phyloP scores from a whole-genome alignment of 2,888 invertebrate species.

The Stegophylla sp. region DNA sequence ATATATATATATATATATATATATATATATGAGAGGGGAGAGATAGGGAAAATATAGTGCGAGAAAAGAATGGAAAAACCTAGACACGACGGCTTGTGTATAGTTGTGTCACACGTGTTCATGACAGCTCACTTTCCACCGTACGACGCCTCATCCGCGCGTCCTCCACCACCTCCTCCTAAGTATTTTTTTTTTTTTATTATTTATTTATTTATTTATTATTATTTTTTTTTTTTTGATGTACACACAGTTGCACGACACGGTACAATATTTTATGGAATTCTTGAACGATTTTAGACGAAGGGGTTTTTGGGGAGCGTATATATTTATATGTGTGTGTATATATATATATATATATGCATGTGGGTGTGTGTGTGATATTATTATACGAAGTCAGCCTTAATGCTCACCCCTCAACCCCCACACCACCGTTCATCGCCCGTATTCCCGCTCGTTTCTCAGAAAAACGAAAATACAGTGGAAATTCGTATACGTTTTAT shows the following conservation, averaged over 20 bases:
- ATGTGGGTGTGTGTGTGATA: not conserved
- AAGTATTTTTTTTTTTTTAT: not conserved
- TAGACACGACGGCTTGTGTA: conserved; percentile 50
- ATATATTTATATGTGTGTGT: not conserved
- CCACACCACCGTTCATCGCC: not conserved
- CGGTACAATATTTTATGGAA: conserved; percentile 57
- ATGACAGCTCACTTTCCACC: conserved; percentile 54
- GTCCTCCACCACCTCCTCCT: too few species aligned
- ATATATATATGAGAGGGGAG: not conserved
- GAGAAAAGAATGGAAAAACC: conserved; percentile 45
- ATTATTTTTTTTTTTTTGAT: conserved; percentile 11
- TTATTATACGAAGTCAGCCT: conserved; percentile 47
- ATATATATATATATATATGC: conserved; percentile 1
- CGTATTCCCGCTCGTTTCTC: not conserved
- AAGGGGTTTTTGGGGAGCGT: conserved; percentile 27
- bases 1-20: too few species aligned
- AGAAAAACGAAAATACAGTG: conserved; percentile 39
- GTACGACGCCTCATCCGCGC: not conserved
- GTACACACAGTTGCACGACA: conserved; percentile 50
- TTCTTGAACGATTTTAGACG: conserved; percentile 52
- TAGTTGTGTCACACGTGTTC: conserved; percentile 58
- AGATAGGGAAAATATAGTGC: conserved; percentile 44
- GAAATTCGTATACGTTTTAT: conserved; percentile 41
- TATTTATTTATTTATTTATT: not conserved
- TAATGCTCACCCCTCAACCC: conserved; percentile 5